Evolutionary conservation across 2,888 invertebrate species (phyloP).

Genomic region (Pandemis cinnamomeana): DNA sequence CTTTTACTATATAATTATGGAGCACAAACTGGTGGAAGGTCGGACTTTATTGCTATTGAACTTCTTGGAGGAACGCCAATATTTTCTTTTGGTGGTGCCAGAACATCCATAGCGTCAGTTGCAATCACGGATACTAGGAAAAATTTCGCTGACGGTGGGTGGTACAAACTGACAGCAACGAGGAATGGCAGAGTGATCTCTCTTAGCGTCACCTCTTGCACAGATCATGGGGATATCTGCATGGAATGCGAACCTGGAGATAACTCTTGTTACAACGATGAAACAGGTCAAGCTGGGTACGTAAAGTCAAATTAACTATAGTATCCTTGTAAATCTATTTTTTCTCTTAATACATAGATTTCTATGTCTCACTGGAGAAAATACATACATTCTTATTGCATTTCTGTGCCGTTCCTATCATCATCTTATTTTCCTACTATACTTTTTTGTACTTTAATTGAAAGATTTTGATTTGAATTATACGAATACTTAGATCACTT

Average conservation of each 20-base stretch:
- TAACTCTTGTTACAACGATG: conserved; percentile 92
- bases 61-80: conserved; percentile 92
- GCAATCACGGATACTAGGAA: conserved; percentile 86
- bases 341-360: background rate
- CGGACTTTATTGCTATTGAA: conserved; percentile 97
- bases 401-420: background rate
- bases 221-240: conserved; percentile 94
- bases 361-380: background rate
- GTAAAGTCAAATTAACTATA: conserved; percentile 56
- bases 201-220: conserved; percentile 91
- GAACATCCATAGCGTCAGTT: conserved; percentile 94
- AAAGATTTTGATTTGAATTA: background rate
- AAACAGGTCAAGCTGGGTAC: conserved; percentile 95
- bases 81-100: conserved; percentile 95
- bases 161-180: conserved; percentile 96
- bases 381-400: background rate
- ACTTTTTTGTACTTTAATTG: background rate
- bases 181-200: conserved; percentile 95
- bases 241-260: conserved; percentile 94
- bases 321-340: background rate
- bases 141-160: conserved; percentile 92
- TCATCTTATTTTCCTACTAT: background rate
- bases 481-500: too few species aligned
- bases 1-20: conserved; percentile 97
- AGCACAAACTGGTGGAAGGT: conserved; percentile 93